A percentile compares a stretch with the other conserved stretches of the same genome.
Evolutionary conservation across 64 coral and sea anemone genomes (phyloP).

Genomic region (Exaiptasia diaphana): DNA sequence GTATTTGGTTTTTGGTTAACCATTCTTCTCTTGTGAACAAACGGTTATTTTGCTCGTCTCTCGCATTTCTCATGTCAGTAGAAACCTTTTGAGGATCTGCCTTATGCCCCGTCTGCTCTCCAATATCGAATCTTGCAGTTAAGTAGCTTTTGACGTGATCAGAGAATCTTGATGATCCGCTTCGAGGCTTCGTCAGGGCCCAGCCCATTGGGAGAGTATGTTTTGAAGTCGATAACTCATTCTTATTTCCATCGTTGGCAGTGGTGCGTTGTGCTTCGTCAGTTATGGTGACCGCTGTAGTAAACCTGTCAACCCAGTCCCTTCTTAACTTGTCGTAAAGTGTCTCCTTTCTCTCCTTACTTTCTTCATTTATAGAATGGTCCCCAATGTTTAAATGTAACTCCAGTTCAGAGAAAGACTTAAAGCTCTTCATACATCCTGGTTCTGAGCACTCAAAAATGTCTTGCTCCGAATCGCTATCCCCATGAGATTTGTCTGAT

Average conservation of each 20-base stretch:
- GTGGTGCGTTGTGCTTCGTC: conserved; percentile 10
- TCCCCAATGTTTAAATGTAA: conserved; percentile 49
- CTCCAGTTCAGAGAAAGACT: conserved; percentile 62
- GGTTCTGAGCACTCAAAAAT: conserved; percentile 37
- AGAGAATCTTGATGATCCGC: neutral
- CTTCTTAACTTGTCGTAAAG: conserved; percentile 46
- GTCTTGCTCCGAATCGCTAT: neutral
- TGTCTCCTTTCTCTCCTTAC: conserved; percentile 10
- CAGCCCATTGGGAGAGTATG: neutral
- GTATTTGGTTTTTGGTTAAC: neutral
- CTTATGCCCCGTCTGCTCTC: conserved; percentile 42
- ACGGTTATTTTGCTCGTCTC: neutral
- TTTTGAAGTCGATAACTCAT: conserved; percentile 25
- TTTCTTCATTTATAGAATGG: conserved; percentile 44
- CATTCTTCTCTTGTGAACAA: conserved; percentile 26
- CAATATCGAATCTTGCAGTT: conserved; percentile 39
- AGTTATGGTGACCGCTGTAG: conserved; percentile 17
- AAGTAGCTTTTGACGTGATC: conserved; percentile 5
- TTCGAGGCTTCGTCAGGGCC: conserved; percentile 14
- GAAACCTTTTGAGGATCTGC: conserved; percentile 63
- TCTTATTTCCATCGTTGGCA: conserved; percentile 25
- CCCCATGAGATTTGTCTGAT: conserved; percentile 1
- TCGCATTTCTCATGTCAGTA: conserved; percentile 31
- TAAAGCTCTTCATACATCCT: conserved; percentile 22
- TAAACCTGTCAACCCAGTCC: conserved; percentile 46